Evolutionary conservation across 2,113 vertebrate genomes (phyloP).

Genomic region (Coracopsis vasa): DNA sequence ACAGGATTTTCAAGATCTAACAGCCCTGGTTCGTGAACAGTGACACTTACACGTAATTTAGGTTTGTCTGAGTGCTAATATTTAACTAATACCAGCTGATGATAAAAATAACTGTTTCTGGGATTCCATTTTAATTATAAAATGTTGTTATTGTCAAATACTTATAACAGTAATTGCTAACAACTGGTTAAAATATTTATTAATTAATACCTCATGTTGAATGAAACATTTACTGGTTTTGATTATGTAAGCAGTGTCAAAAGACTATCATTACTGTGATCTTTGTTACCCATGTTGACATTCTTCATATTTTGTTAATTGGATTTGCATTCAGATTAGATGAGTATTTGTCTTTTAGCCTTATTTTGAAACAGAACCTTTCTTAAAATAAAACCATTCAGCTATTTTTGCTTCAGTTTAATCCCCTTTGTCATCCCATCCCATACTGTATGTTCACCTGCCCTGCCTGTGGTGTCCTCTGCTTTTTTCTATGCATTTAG

Average conservation of each 20-base stretch:
- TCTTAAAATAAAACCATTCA: not conserved
- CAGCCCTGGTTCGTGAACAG: not conserved
- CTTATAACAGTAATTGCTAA: not conserved
- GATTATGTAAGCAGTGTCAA: not conserved
- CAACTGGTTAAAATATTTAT: not conserved
- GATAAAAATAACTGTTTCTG: not conserved
- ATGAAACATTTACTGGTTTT: not conserved
- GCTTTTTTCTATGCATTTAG: not conserved
- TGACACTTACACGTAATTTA: not conserved
- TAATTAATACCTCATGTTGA: not conserved
- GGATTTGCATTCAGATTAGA: not conserved
- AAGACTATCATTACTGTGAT: not conserved
- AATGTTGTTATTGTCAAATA: not conserved
- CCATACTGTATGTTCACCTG: not conserved
- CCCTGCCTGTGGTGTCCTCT: not conserved
- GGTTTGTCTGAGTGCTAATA: not conserved
- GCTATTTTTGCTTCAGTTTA: not conserved
- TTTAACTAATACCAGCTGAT: not conserved
- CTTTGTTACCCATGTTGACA: not conserved
- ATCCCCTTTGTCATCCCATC: not conserved
- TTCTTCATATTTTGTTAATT: not conserved
- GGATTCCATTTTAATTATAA: not conserved
- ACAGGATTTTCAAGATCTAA: not conserved
- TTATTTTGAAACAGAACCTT: not conserved
- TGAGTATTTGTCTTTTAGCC: not conserved